Percentiles rank a stretch among this genome's conserved stretches.
phyloP scores from a whole-genome alignment of 1,140 invertebrate species.

The Zaprionus inermis region DNA sequence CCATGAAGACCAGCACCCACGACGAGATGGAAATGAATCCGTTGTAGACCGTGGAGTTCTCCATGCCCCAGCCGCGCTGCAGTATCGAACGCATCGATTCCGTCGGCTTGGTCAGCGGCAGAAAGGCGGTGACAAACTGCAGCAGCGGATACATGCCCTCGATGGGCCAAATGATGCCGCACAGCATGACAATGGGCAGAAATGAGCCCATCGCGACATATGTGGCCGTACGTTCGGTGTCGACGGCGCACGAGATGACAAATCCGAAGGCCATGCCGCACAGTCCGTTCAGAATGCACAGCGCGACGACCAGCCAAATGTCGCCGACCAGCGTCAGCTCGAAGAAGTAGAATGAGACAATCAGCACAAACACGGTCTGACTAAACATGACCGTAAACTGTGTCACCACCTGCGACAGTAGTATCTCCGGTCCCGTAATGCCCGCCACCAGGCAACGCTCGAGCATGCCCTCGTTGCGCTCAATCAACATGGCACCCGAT shows the following conservation, averaged over 20 bases:
- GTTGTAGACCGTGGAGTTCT: constrained; percentile 91
- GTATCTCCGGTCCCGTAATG: constrained; percentile 89
- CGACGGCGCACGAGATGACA: constrained; percentile 93
- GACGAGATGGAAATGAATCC: constrained; percentile 93
- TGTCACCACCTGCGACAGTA: constrained; percentile 93
- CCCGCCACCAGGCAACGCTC: constrained; percentile 94
- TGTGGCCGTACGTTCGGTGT: constrained; percentile 95
- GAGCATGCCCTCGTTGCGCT: constrained; percentile 95
- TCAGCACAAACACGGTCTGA: constrained; percentile 92
- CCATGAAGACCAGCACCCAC: constrained; percentile 94
- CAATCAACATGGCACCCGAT: constrained; percentile 94
- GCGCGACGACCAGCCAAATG: constrained; percentile 89
- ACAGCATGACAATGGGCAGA: constrained; percentile 95
- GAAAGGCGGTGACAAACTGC: constrained; percentile 90
- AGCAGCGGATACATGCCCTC: constrained; percentile 93
- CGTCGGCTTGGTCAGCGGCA: constrained; percentile 97
- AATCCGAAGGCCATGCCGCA: constrained; percentile 98
- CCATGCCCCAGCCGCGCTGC: constrained; percentile 93
- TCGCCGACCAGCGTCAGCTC: constrained; percentile 92
- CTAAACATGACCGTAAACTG: constrained; percentile 95
- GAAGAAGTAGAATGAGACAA: constrained; percentile 93
- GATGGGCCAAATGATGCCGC: constrained; percentile 94
- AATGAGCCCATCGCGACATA: constrained; percentile 97
- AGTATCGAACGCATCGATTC: constrained; percentile 94
- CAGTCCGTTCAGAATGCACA: constrained; percentile 93